These are phyloP conservation scores for Gymnocheta viridis DNA, from an alignment of 2,888 invertebrate genomes.

Conservation along the genomic window DNA sequence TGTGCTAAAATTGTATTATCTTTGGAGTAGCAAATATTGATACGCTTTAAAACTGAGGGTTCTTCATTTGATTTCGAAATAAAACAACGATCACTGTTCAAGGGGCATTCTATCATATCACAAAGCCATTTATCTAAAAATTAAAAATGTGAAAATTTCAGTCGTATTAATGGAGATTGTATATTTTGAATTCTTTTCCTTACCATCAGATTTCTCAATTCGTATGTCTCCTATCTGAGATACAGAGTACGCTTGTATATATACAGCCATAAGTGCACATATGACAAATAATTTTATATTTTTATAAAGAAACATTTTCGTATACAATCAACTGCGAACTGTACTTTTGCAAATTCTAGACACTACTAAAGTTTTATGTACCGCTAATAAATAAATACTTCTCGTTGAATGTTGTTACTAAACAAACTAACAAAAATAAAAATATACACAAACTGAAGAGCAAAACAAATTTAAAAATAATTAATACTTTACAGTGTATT, in stretches of 20 bases:
- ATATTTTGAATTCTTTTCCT: not conserved
- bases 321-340: not conserved
- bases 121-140: slow-evolving; percentile 64
- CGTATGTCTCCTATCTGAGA: slow-evolving; percentile 33
- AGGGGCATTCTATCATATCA: slow-evolving; percentile 63
- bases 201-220: slow-evolving; percentile 21
- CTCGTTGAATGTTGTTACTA: not conserved
- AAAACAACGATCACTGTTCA: slow-evolving; percentile 33
- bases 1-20: slow-evolving; percentile 27
- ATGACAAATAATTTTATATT: not conserved
- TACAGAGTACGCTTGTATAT: slow-evolving; percentile 4
- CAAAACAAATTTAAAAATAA: not conserved
- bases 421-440: not conserved
- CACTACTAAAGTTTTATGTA: slow-evolving; percentile 3
- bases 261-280: not conserved
- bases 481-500: not conserved
- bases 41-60: slow-evolving; percentile 36
- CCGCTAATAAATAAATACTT: not conserved
- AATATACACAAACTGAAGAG: not conserved
- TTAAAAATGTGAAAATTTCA: not conserved
- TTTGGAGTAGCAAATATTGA: slow-evolving; percentile 50
- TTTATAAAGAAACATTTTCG: slow-evolving; percentile 11
- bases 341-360: slow-evolving; percentile 9
- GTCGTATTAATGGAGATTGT: not conserved
- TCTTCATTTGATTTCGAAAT: slow-evolving; percentile 47